Evolutionary conservation across 2,113 vertebrate species (phyloP).

Genomic region (Bombycilla garrulus): DNA sequence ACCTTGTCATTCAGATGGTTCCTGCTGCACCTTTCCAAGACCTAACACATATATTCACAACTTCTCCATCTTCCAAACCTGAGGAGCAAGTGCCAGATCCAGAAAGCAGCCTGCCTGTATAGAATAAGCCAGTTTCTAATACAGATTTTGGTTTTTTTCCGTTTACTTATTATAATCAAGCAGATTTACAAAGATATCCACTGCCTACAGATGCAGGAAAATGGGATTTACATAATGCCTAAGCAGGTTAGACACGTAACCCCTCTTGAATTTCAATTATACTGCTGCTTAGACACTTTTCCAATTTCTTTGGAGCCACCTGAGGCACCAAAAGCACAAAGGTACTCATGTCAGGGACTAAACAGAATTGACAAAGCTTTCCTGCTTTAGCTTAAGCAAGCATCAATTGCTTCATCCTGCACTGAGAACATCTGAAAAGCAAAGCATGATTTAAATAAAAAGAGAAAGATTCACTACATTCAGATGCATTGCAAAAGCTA

Average conservation of each 20-base stretch:
- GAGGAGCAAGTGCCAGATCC: neutral
- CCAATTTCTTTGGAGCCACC: neutral
- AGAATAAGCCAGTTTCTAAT: neutral
- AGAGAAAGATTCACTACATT: neutral
- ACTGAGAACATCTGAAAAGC: neutral
- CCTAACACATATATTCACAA: neutral
- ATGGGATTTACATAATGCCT: neutral
- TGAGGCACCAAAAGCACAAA: neutral
- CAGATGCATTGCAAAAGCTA: neutral
- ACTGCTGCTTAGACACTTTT: neutral
- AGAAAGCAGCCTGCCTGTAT: neutral
- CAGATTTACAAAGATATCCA: neutral
- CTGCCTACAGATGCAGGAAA: neutral
- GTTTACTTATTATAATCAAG: neutral
- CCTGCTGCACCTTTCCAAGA: neutral
- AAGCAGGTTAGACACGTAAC: neutral
- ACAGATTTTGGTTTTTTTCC: neutral
- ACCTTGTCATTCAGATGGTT: neutral
- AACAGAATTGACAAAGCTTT: neutral
- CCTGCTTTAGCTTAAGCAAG: neutral
- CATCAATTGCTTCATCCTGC: neutral
- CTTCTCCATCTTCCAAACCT: neutral
- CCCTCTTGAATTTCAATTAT: constrained; percentile 4
- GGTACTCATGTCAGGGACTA: neutral
- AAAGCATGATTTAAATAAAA: neutral